phyloP scores from a whole-genome alignment of 2,113 vertebrate genomes.

The Taurulus bubalis region DNA sequence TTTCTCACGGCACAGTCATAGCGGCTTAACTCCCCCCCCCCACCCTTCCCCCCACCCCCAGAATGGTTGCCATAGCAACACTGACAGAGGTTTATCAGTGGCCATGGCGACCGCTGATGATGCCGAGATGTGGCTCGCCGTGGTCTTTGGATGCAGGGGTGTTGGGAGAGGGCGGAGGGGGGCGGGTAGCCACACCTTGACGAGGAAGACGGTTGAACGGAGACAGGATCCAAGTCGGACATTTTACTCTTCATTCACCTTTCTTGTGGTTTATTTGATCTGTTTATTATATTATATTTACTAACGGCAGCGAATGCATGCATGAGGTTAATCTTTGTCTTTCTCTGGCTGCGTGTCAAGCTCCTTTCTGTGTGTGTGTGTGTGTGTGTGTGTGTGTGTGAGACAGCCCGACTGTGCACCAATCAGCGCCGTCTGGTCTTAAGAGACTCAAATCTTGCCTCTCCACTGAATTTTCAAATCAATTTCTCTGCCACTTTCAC shows the following conservation, averaged over 20 bases:
- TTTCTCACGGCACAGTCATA: constrained; percentile 70
- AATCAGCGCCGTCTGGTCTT: constrained; percentile 55
- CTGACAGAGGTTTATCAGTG: constrained; percentile 76
- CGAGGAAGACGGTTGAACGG: not conserved
- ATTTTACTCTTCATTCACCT: constrained; percentile 6
- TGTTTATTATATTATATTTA: not conserved
- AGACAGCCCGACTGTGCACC: constrained; percentile 1
- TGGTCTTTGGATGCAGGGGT: constrained; percentile 49
- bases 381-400: not conserved
- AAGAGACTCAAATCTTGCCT: constrained; percentile 51
- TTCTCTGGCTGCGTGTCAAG: constrained; percentile 1
- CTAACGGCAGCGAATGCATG: not conserved
- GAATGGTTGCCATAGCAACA: constrained; percentile 82
- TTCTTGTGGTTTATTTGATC: not conserved
- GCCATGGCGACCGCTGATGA: constrained; percentile 75
- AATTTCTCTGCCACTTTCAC: constrained; percentile 55
- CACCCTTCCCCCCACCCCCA: constrained; percentile 47
- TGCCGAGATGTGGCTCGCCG: constrained; percentile 52
- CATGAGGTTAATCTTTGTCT: constrained; percentile 19
- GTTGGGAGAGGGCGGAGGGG: not conserved
- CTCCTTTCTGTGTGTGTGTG: constrained; percentile 6
- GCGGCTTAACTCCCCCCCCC: constrained; percentile 70
- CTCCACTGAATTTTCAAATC: constrained; percentile 71
- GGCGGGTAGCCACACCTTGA: constrained; percentile 37
- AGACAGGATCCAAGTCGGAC: not conserved